Evolutionary conservation across 2,113 vertebrate species (phyloP), one percentile per base, ranked within the genome.

Genomic region (Phyllostomus discolor): DNA sequence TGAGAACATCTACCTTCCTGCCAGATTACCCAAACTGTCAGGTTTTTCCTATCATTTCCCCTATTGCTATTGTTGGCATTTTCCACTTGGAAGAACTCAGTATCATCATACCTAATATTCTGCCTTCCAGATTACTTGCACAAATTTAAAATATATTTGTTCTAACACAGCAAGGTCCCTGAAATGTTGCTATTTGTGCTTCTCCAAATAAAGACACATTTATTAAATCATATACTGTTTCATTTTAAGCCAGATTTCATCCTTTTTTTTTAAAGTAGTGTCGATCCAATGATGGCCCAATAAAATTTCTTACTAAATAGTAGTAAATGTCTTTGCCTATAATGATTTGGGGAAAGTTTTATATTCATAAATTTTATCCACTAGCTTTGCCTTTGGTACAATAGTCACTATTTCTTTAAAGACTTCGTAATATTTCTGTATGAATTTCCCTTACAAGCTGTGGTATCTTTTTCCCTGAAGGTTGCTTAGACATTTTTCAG

Each of bases 291-390:
- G 76, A 62, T 78, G 67, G 85, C 9, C 31, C 16, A 81, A 35
- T 94, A 82, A 62, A 96, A 54, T n/a, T 73, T 72, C 6, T 88
- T 81, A 92, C 78, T 83, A 64, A 92, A 57, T n/a, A 82, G 20
- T 67, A 88, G 73, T 31, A 93, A 91, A 70, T 90, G 22, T 35
- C 35, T 85, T 52, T 82, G 10, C 31, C 38, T 48, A 46, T 52
- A 48, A 87, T 5, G 14, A 26, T 48, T 85, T 70, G 2, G 12
- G 26, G 41, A 22, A 88, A 54, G 43, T 70, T 48, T 90, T 94
- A 69, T 4, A 26, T 46, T 84, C 67, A 88, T 82, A 69, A 88
- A 84, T 80, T 80, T 38, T 20, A 87, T 33, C 4, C 43, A 43
- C 28, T 95, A 48, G 24, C 26, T 80, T 91, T 94, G 16, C 35